Base-by-base conservation (phyloP, 2,888 invertebrate genomes). In the Salpingus planirostris region DNA sequence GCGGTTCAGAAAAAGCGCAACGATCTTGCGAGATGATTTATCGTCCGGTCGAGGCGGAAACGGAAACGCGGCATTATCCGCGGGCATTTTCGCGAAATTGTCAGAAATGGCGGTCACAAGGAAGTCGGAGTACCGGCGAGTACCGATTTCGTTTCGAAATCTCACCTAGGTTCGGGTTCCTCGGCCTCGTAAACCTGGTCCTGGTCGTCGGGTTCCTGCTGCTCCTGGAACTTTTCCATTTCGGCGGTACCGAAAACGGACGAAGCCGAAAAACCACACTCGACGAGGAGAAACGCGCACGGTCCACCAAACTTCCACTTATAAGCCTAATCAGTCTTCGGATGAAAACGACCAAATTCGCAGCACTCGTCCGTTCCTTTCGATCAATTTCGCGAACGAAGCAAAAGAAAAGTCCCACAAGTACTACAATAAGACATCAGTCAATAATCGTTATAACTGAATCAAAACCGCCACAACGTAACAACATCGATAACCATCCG, bases 131-230 rank as follows among this genome's bases (percentile, higher is more conserved):
- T n/a, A n/a, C n/a, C n/a, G n/a, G n/a, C n/a, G n/a, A n/a, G n/a
- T n/a, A n/a, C n/a, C n/a, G n/a, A n/a, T n/a, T n/a, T n/a, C n/a
- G n/a, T n/a, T 23, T 18, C 4, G 13, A 11, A 32, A 26, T 25
- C 70, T 63, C 64, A 76, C 76, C 74, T 73, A 56, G 60, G 51
- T 47, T 67, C 70, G 50, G 75, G 69, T 50, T 76, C 76, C 48
- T 76, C 76, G 42, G 72, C 76, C 62, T 80, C 81, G 63, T 78
- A 80, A 55, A 78, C 76, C 67, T 80, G 79, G 66, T 80, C 80
- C 51, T 78, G 76, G 61, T 80, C 80, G 60, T 80, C 80, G 60
- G 78, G 78, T 59, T 73, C 77, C 54, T 77, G 69, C 53, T 77
- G 69, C 55, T 80, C 80, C 62, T 76, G 75, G 66, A 79, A 80